phyloP scores from a whole-genome alignment of 2,797 vertebrate genomes.

The Rhincodon typus region DNA sequence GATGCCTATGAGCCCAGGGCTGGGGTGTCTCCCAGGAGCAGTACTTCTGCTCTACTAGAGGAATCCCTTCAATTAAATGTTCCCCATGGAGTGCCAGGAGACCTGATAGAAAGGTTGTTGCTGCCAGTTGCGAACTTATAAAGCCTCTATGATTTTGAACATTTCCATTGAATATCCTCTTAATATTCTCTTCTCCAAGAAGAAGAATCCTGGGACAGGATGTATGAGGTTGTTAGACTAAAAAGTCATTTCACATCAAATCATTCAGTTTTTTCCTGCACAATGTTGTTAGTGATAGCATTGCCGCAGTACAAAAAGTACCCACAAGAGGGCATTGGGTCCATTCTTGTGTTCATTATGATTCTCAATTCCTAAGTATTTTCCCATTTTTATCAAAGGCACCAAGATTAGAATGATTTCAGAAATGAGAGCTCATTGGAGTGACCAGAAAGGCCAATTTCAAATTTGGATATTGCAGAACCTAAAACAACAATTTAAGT shows the following conservation, averaged over 20 bases:
- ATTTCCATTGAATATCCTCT: too few species aligned
- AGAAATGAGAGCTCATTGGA: neutral
- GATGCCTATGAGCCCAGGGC: too few species aligned
- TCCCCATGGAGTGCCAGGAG: too few species aligned
- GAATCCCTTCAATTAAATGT: too few species aligned
- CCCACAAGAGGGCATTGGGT: neutral
- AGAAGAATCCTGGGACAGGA: too few species aligned
- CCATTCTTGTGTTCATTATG: neutral
- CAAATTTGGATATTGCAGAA: neutral
- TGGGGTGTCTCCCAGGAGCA: too few species aligned
- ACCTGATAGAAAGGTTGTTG: too few species aligned
- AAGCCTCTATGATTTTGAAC: too few species aligned
- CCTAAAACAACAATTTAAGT: neutral
- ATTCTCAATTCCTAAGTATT: neutral
- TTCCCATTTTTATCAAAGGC: neutral
- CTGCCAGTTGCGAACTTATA: too few species aligned
- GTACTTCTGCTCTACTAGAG: too few species aligned
- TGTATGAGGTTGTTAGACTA: neutral
- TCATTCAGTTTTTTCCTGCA: neutral
- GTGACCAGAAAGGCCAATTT: neutral
- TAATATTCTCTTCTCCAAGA: too few species aligned
- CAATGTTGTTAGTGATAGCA: neutral
- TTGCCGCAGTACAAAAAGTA: neutral
- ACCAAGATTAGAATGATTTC: neutral
- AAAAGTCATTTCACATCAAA: neutral